Evolutionary conservation across 2,888 invertebrate species (phyloP).

Genomic region (Noctua comes): DNA sequence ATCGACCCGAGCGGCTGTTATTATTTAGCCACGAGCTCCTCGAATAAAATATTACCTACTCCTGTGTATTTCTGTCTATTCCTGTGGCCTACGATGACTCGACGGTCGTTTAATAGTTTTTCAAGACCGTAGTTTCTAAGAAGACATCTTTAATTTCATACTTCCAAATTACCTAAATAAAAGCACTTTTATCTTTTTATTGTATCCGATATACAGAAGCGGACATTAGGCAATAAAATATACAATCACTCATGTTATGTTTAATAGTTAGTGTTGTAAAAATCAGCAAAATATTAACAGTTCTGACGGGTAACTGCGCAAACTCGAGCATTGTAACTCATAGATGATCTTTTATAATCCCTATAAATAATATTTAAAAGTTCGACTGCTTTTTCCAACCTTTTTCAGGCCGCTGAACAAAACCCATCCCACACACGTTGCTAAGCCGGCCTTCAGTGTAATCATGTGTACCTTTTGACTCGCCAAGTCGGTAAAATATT

Average conservation of each 20-base stretch:
- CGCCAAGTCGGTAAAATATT: conserved; percentile 50
- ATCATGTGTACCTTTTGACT: conserved; percentile 48
- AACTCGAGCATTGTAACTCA: background rate
- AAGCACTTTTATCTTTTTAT: too few species aligned
- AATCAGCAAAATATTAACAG: background rate
- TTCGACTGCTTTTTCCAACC: background rate
- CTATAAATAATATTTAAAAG: conserved; percentile 8
- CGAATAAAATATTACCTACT: too few species aligned
- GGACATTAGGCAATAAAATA: background rate
- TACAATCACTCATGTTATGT: background rate
- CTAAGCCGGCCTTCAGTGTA: conserved; percentile 20
- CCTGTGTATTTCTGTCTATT: too few species aligned
- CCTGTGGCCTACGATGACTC: too few species aligned
- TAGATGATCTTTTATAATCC: background rate
- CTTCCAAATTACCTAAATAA: too few species aligned
- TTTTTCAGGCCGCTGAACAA: conserved; percentile 41
- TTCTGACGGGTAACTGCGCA: background rate
- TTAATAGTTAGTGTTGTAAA: background rate
- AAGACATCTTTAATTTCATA: too few species aligned
- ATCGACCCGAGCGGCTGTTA: too few species aligned
- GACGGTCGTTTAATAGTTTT: too few species aligned
- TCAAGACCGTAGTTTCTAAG: too few species aligned
- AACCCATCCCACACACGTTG: conserved; percentile 4
- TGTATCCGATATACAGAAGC: too few species aligned
- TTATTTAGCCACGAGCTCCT: too few species aligned